These are phyloP conservation scores for Eupristina koningsbergeri DNA, from an alignment of 1,140 invertebrate genomes.

Conservation along the genomic window DNA sequence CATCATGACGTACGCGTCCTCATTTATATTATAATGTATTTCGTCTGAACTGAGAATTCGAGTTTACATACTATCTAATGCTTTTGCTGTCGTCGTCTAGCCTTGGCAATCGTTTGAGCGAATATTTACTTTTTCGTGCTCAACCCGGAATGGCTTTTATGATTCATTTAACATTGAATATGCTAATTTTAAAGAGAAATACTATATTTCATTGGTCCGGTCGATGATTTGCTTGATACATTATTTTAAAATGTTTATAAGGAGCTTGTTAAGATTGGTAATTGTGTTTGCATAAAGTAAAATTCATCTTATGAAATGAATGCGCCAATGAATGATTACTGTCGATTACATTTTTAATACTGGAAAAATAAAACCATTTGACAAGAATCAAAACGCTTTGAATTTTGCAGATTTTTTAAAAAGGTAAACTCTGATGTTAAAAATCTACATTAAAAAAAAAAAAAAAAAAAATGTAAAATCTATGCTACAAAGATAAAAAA, in stretches of 20 bases:
- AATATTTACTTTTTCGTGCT: background rate
- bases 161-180: conserved; percentile 22
- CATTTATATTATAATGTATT: conserved; percentile 6
- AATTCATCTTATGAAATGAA: background rate
- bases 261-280: background rate
- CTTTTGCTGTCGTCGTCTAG: background rate
- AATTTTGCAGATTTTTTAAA: background rate
- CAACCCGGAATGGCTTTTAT: background rate
- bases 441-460: no score
- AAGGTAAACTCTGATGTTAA: no score
- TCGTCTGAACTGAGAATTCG: background rate
- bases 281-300: background rate
- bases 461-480: no score
- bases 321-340: no score
- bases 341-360: background rate
- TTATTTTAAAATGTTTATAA: background rate
- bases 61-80: background rate
- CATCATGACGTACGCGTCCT: background rate
- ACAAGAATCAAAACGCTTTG: background rate
- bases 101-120: background rate
- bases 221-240: background rate
- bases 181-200: background rate
- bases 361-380: background rate
- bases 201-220: background rate
- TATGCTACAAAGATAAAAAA: no score